Base-by-base conservation (phyloP, 2,888 invertebrate genomes). In the Sussaba pulchella region DNA sequence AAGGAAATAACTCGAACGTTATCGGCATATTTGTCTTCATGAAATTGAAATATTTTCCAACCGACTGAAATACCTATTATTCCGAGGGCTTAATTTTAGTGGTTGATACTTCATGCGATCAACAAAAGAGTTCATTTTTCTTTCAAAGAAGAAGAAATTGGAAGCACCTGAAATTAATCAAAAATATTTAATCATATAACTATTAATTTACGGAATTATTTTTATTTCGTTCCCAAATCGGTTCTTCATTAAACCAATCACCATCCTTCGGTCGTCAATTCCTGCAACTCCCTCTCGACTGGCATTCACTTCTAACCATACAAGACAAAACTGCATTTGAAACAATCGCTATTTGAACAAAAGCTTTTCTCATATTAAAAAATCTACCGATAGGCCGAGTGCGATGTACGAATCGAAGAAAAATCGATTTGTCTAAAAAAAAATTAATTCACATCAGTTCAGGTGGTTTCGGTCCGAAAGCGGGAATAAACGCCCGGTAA, bases 271-370 rank as follows among this genome's bases (percentile, higher is more conserved):
- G 17, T 39, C 57, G 31, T 36, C 59, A 39, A 59, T 59, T 41
- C 12, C 61, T 77, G 36, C 57, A 69, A 59, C 66, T 66, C 45
- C 31, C 36, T 39, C 72, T 67, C 19, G 41, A 66, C 63, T 54
- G 66, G 31, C 24, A 43, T 31, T 12, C 4, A 4, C 52, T 24
- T 12, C 17, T 52, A 21, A 12, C 45, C 39, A 52, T 12, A 17
- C 47, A 12, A 5, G 14, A 52, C 17, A 19, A n/a, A 52, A 61
- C 14, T 14, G 14, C 31, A 31, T 50, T 41, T 26, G 10, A 47
- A 19, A 9, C 61, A 52, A 31, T 69, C 50, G 12, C 17, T 67
- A 45, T 59, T 67, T 57, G 24, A 8, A 17, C 39, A 17, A 19
- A 9, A 63, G 24, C 12, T 43, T 63, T 1, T n/a, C n/a, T n/a